Evolutionary conservation across 1,140 invertebrate genomes (phyloP).

Genomic region (Drosophila sucinea): DNA sequence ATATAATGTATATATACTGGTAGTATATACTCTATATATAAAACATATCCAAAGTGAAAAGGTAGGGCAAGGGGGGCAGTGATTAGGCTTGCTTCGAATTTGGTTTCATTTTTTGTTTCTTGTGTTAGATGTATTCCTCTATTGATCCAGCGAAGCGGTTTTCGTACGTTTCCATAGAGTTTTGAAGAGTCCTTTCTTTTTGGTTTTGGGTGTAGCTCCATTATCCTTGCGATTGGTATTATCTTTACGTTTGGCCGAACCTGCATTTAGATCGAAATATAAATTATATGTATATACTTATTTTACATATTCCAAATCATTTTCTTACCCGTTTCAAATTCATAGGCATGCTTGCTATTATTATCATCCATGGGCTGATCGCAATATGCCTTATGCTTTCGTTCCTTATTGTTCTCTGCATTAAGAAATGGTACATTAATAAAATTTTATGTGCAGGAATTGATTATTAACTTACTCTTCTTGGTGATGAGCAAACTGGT

Average conservation of each 20-base stretch:
- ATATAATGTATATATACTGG: background rate
- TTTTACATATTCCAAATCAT: background rate
- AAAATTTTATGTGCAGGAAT: too few species aligned
- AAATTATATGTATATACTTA: background rate
- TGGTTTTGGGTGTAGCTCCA: conserved; percentile 83
- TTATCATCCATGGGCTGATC: conserved; percentile 65
- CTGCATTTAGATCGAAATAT: conserved; percentile 81
- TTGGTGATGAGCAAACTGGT: conserved; percentile 94
- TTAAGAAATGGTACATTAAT: background rate
- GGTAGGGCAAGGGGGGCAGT: conserved; percentile 43
- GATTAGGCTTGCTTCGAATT: conserved; percentile 31
- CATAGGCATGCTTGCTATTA: conserved; percentile 70
- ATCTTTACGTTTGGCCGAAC: conserved; percentile 84
- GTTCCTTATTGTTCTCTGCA: conserved; percentile 69
- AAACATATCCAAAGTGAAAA: conserved; percentile 29
- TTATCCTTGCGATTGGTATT: conserved; percentile 51
- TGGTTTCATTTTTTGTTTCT: conserved; percentile 14
- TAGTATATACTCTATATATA: conserved; percentile 17
- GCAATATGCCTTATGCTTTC: conserved; percentile 73
- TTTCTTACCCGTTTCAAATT: conserved; percentile 65
- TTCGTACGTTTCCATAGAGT: conserved; percentile 92
- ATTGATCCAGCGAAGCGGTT: conserved; percentile 92
- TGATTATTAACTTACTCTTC: conserved; percentile 59
- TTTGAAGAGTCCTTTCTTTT: conserved; percentile 93
- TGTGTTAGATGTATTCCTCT: conserved; percentile 65